Conservation (phyloP, 2,113 vertebrate species). For the Vidua chalybeata region DNA sequence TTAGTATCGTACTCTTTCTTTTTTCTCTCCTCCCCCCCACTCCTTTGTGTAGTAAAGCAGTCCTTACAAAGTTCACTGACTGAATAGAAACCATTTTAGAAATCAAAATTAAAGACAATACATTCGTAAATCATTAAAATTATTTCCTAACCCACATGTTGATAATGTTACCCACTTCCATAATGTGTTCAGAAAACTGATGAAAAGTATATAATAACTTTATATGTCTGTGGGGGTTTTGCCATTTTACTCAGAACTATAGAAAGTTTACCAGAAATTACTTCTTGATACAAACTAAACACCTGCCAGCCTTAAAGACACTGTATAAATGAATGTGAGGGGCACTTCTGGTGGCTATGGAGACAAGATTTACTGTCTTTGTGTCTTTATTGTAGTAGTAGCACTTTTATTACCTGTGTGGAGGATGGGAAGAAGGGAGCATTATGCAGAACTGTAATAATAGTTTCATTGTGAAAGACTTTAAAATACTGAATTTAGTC, state of each 20-base stretch:
- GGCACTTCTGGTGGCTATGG: accelerated
- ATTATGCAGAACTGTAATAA: neutral
- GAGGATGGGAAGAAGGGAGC: neutral
- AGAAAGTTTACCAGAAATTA: neutral
- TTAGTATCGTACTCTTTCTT: too few species aligned
- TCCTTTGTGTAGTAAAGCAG: neutral
- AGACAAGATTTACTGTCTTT: neutral
- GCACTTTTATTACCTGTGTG: neutral
- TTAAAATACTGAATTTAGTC: neutral
- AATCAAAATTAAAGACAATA: neutral
- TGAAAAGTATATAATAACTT: neutral
- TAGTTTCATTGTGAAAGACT: neutral
- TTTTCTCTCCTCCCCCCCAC: accelerated
- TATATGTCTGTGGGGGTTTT: accelerated
- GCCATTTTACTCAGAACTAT: neutral
- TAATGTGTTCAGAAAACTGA: neutral
- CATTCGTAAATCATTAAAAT: neutral
- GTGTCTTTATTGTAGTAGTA: neutral
- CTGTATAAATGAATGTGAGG: neutral
- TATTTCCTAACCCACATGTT: neutral
- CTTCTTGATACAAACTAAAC: neutral
- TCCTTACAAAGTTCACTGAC: neutral
- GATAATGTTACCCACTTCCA: neutral
- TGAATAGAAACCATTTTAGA: neutral
- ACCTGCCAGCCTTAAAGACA: neutral